Percentiles rank a stretch among this genome's conserved stretches.
phyloP scores from a whole-genome alignment of 2,888 invertebrate species.

The Hirtodrosophila cameraria region DNA sequence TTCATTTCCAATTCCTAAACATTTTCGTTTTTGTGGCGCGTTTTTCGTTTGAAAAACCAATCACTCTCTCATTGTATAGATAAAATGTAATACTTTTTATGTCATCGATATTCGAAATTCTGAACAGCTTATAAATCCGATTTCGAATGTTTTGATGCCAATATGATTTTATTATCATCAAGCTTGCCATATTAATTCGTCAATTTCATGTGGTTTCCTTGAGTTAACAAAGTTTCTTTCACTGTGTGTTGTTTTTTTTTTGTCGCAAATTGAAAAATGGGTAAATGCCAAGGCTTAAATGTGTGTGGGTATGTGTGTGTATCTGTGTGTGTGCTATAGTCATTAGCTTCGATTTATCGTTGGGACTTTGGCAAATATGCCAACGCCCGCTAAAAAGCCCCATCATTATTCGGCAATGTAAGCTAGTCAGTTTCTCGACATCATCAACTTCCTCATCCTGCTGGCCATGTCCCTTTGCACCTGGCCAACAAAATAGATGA shows the following conservation, averaged over 20 bases:
- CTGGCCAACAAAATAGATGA: too few relatives aligned
- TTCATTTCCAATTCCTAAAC: too few relatives aligned
- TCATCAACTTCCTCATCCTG: neutral
- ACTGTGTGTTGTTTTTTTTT: constrained; percentile 6
- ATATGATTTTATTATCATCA: too few relatives aligned
- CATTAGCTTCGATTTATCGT: constrained; percentile 43
- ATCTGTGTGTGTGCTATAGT: constrained; percentile 11
- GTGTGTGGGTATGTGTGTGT: neutral
- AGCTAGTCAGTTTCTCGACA: constrained; percentile 4
- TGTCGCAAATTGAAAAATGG: constrained; percentile 21
- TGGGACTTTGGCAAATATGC: constrained; percentile 17
- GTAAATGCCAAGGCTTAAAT: constrained; percentile 4
- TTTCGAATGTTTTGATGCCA: too few relatives aligned
- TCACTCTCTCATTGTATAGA: too few relatives aligned
- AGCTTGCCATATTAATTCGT: too few relatives aligned
- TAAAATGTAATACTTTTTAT: too few relatives aligned
- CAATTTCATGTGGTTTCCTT: constrained; percentile 8
- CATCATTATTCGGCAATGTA: constrained; percentile 3
- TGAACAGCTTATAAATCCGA: too few relatives aligned
- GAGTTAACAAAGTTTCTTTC: constrained; percentile 12
- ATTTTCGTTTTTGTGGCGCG: too few relatives aligned
- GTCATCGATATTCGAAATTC: too few relatives aligned
- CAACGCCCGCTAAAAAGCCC: neutral
- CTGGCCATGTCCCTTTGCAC: too few relatives aligned
- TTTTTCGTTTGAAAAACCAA: too few relatives aligned